A percentile compares a stretch with the other conserved stretches of the same genome.
These are phyloP conservation scores for Aleiodes sp. DNA, from an alignment of 1,140 invertebrate genomes.

Conservation along the genomic window DNA sequence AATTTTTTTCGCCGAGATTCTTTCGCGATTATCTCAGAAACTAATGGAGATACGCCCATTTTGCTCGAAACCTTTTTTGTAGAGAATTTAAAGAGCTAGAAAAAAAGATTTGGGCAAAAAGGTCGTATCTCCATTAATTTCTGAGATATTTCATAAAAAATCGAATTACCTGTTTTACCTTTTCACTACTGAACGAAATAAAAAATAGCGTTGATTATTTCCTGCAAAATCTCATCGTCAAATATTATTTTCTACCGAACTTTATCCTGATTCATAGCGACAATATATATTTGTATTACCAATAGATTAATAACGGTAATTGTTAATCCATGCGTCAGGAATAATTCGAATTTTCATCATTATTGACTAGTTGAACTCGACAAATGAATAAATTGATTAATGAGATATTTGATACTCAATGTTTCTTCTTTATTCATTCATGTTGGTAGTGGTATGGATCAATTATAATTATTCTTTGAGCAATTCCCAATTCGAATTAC, in stretches of 20 bases:
- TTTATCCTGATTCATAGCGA: not conserved
- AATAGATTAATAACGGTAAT: slow-evolving; percentile 9
- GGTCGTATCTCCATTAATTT: no score
- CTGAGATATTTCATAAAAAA: no score
- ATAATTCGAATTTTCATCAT: not conserved
- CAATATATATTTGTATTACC: not conserved
- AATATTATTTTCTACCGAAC: not conserved
- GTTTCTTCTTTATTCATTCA: slow-evolving; percentile 1
- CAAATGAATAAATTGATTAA: slow-evolving; percentile 11
- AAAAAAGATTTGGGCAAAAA: no score
- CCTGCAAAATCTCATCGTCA: not conserved
- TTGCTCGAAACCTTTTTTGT: no score
- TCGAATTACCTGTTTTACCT: no score
- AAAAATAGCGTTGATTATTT: not conserved
- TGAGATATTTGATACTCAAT: not conserved
- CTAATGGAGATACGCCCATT: no score
- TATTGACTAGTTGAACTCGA: not conserved
- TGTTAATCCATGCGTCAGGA: not conserved
- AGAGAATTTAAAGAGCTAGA: no score
- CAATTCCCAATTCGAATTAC: slow-evolving; percentile 9
- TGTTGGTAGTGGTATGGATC: slow-evolving; percentile 3
- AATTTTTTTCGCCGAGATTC: no score
- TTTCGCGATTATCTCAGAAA: no score
- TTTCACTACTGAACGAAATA: no score
- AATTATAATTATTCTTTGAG: slow-evolving; percentile 1